Evolutionary conservation across 2,797 vertebrate species (phyloP).

Genomic region (Pyrocephalus nanus): DNA sequence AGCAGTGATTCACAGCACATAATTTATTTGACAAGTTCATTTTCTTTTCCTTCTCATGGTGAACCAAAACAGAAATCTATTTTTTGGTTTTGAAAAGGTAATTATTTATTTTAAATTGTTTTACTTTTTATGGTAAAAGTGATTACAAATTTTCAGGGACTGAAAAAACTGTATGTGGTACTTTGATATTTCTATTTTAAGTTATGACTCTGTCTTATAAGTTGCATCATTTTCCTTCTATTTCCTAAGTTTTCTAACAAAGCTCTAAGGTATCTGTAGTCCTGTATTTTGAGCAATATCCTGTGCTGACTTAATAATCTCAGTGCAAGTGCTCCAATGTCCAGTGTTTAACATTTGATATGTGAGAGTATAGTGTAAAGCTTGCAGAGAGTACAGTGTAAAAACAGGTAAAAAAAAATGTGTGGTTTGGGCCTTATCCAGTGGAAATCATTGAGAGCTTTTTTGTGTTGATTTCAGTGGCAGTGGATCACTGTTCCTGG

Average conservation of each 20-base stretch:
- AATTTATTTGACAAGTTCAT: slow-evolving; percentile 16
- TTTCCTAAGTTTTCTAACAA: neutral
- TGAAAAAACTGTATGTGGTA: neutral
- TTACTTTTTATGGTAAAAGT: neutral
- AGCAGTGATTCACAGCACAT: neutral
- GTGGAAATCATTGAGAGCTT: neutral
- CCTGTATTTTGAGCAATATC: neutral
- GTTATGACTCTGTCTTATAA: neutral
- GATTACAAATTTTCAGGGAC: neutral
- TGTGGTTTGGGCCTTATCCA: neutral
- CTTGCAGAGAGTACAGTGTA: neutral
- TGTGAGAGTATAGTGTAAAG: neutral
- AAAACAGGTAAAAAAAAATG: neutral
- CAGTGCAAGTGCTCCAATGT: neutral
- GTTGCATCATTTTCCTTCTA: neutral
- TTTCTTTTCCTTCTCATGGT: neutral
- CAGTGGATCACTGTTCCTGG: neutral
- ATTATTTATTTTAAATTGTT: neutral
- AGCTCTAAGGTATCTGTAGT: neutral
- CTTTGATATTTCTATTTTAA: neutral
- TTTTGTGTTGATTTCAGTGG: neutral
- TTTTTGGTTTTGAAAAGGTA: neutral
- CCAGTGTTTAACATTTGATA: neutral
- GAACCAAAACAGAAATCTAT: neutral
- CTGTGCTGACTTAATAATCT: neutral